phyloP scores from a whole-genome alignment of 2,113 vertebrate genomes.

The Marmota flaviventris region DNA sequence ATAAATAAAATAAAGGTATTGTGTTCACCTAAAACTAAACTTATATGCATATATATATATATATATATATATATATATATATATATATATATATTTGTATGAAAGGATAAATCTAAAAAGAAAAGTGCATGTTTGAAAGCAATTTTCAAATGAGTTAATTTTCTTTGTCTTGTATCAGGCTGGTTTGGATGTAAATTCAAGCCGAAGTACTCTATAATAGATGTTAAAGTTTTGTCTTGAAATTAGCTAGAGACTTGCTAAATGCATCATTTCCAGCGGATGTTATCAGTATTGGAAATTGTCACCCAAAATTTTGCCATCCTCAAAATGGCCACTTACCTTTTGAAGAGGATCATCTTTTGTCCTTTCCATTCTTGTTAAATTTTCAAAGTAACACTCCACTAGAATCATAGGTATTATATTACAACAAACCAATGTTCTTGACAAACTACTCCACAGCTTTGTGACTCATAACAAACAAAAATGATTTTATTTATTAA shows the following conservation, averaged over 20 bases:
- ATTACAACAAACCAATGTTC: not conserved
- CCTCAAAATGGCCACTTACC: not conserved
- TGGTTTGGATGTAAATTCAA: constrained; percentile 29
- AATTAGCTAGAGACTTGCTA: constrained; percentile 15
- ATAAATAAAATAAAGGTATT: no score
- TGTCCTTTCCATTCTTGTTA: not conserved
- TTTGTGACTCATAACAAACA: not conserved
- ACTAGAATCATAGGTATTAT: not conserved
- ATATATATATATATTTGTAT: no score
- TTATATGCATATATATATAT: no score
- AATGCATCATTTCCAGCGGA: not conserved
- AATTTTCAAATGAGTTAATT: constrained; percentile 35
- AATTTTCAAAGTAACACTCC: constrained; percentile 11
- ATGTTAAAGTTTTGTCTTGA: constrained; percentile 29
- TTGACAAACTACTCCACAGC: not conserved
- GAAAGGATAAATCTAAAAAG: no score
- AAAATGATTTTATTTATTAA: not conserved
- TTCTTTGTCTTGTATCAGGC: constrained; percentile 15
- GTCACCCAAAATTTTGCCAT: not conserved
- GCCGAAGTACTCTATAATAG: not conserved
- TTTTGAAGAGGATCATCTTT: not conserved
- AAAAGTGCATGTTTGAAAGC: not conserved
- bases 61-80: no score
- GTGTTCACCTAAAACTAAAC: no score
- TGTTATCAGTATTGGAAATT: not conserved